These are phyloP conservation scores for Ranitomeya imitator DNA, from an alignment of 2,113 vertebrate genomes.

Conservation along the genomic window DNA sequence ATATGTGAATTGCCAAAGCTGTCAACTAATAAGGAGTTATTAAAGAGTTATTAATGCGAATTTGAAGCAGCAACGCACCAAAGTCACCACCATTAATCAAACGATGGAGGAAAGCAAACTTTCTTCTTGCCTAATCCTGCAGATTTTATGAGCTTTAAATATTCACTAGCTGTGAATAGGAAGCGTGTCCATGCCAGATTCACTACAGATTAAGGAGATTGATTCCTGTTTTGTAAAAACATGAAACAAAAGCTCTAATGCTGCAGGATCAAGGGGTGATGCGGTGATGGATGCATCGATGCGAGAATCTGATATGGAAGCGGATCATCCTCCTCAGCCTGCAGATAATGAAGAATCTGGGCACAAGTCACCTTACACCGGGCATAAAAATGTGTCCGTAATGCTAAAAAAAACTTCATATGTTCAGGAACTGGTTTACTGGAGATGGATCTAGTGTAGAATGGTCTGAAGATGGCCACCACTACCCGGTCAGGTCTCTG, in stretches of 20 bases:
- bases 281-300: background rate
- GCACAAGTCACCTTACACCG: too few relatives aligned
- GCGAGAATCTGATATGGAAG: background rate
- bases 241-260: background rate
- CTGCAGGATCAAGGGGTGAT: background rate
- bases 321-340: background rate
- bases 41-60: background rate
- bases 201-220: background rate
- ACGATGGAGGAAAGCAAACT: background rate
- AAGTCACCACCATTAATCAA: background rate
- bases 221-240: background rate
- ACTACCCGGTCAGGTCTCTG: too few relatives aligned
- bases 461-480: too few relatives aligned
- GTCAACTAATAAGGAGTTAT: background rate
- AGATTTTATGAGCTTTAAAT: background rate
- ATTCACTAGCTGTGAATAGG: background rate
- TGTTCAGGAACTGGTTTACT: too few relatives aligned
- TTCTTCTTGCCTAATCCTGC: too few relatives aligned
- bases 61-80: background rate
- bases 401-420: too few relatives aligned
- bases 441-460: too few relatives aligned
- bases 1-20: too few relatives aligned
- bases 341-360: background rate
- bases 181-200: background rate
- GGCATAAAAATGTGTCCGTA: too few relatives aligned